Evolutionary conservation across 2,113 vertebrate species (phyloP).

Genomic region (Osmerus mordax): DNA sequence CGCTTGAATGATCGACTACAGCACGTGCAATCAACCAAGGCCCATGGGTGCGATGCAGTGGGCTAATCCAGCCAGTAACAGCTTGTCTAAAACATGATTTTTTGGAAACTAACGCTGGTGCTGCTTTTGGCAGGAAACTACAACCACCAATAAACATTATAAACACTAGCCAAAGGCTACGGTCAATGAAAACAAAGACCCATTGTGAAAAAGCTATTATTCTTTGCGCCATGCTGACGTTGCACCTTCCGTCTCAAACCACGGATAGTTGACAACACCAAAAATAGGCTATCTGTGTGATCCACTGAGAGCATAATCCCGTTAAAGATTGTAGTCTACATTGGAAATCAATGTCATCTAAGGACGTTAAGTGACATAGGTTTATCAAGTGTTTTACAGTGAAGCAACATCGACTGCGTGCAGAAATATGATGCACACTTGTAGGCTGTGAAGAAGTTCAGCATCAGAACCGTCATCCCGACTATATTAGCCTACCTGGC

Average conservation of each 20-base stretch:
- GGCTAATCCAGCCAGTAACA: no score
- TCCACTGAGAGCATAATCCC: background rate
- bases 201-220: no score
- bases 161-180: no score
- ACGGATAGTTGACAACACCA: background rate
- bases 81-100: no score
- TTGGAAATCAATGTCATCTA: background rate
- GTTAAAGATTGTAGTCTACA: background rate
- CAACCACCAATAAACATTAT: no score
- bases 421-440: conserved; percentile 46
- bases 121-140: no score
- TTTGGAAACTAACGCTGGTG: no score
- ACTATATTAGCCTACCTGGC: background rate
- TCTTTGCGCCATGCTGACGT: background rate
- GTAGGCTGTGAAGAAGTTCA: conserved; percentile 48
- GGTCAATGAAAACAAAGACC: no score
- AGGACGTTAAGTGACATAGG: background rate
- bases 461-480: conserved; percentile 19
- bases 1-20: conserved; percentile 21
- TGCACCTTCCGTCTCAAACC: background rate
- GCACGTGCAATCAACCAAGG: background rate
- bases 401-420: background rate
- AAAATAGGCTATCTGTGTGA: background rate
- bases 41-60: background rate
- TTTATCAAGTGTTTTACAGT: background rate